Conservation (phyloP, 1,140 invertebrate genomes). For the Uloborus diversus region DNA sequence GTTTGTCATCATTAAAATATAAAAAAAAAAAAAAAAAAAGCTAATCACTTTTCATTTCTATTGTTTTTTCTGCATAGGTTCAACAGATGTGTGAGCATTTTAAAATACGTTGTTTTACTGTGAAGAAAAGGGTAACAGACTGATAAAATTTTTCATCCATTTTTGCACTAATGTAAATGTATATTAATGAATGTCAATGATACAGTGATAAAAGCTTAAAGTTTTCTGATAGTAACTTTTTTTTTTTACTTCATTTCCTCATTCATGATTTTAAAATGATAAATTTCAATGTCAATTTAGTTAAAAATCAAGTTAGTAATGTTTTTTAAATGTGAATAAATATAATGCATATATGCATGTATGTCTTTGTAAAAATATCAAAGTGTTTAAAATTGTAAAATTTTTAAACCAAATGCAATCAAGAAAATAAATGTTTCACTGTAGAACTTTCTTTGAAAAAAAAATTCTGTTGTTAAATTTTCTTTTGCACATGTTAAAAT, state of each 20-base stretch:
- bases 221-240: too few relatives aligned
- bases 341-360: too few relatives aligned
- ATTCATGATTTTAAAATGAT: background rate
- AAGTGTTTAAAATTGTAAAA: background rate
- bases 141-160: slow-evolving; percentile 58
- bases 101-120: slow-evolving; percentile 77
- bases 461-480: background rate
- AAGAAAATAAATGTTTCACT: too few relatives aligned
- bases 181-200: too few relatives aligned
- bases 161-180: background rate
- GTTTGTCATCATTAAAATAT: background rate
- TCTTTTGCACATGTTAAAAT: too few relatives aligned
- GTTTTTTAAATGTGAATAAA: background rate
- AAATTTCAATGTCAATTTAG: background rate
- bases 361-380: too few relatives aligned
- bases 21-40: too few relatives aligned
- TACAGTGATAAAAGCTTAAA: too few relatives aligned
- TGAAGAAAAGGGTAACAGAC: slow-evolving; percentile 71
- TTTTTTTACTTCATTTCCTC: too few relatives aligned
- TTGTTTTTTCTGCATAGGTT: slow-evolving; percentile 68
- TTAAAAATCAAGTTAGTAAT: too few relatives aligned
- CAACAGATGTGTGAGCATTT: slow-evolving; percentile 82
- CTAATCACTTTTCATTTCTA: background rate
- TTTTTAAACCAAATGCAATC: too few relatives aligned
- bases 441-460: background rate